Evolutionary conservation across 2,113 vertebrate species (phyloP).

Genomic region (Etheostoma cragini): DNA sequence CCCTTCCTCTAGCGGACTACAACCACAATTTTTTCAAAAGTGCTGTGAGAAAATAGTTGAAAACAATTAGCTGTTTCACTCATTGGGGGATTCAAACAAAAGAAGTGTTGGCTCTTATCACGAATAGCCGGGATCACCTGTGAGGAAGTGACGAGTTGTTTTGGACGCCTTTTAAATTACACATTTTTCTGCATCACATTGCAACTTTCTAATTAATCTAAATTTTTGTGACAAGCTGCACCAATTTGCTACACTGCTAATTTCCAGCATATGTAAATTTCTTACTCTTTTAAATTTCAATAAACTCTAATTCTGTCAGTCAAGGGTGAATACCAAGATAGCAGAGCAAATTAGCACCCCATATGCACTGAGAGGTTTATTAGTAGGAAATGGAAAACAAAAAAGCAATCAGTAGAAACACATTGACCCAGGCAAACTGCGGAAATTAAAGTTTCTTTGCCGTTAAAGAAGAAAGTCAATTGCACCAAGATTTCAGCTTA

Average conservation of each 20-base stretch:
- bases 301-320: slow-evolving; percentile 28
- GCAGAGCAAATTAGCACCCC: slow-evolving; percentile 16
- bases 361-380: not conserved
- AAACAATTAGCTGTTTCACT: slow-evolving; percentile 30
- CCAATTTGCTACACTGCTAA: slow-evolving; percentile 14
- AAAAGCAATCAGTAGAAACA: slow-evolving; percentile 21
- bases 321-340: slow-evolving; percentile 19
- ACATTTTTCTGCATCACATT: not conserved
- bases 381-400: slow-evolving; percentile 12
- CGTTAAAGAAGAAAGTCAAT: slow-evolving; percentile 1
- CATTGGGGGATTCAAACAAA: slow-evolving; percentile 8
- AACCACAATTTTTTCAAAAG: slow-evolving; percentile 31
- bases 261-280: slow-evolving; percentile 12
- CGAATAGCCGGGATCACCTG: slow-evolving; percentile 19
- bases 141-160: not conserved
- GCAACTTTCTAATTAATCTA: slow-evolving; percentile 42
- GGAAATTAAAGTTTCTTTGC: slow-evolving; percentile 9
- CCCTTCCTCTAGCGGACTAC: not conserved
- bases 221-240: slow-evolving; percentile 1
- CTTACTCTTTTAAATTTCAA: slow-evolving; percentile 19
- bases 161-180: not conserved
- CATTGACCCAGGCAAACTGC: slow-evolving; percentile 4
- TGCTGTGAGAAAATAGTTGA: slow-evolving; percentile 19
- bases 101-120: slow-evolving; percentile 26
- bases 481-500: slow-evolving; percentile 1